Conservation (phyloP, 1,140 invertebrate species). For the Manduca sexta region DNA sequence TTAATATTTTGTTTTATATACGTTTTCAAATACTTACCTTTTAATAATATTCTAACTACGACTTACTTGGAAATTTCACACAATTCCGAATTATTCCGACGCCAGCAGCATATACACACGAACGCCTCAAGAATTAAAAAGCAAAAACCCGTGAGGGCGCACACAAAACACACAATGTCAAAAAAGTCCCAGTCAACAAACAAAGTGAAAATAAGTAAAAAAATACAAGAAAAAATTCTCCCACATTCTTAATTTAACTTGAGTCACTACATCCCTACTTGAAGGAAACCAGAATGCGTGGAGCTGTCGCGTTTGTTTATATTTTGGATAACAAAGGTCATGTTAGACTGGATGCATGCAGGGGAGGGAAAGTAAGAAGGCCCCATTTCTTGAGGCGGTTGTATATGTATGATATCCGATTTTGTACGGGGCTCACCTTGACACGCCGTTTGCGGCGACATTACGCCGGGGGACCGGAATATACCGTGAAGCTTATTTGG, state of each 20-base stretch:
- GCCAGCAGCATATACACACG: constrained; percentile 31
- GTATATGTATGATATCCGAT: constrained; percentile 59
- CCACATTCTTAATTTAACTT: constrained; percentile 72
- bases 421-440: constrained; percentile 51
- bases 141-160: constrained; percentile 30
- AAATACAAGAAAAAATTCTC: constrained; percentile 54
- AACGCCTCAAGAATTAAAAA: constrained; percentile 62
- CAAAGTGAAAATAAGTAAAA: constrained; percentile 57
- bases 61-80: too few species aligned
- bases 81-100: too few species aligned
- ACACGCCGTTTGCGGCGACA: constrained; percentile 58
- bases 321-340: constrained; percentile 20
- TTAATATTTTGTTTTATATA: too few species aligned
- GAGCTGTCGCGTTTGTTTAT: constrained; percentile 14
- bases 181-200: constrained; percentile 67
- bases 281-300: constrained; percentile 25
- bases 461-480: constrained; percentile 32
- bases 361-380: constrained; percentile 51
- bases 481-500: not conserved
- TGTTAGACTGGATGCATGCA: constrained; percentile 38
- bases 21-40: too few species aligned
- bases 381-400: constrained; percentile 60
- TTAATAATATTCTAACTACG: too few species aligned
- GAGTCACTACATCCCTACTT: constrained; percentile 66
- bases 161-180: constrained; percentile 64